Percentiles rank a stretch among this genome's conserved stretches.
Conservation (phyloP, 2,888 invertebrate genomes). For the Achlya flavicornis region DNA sequence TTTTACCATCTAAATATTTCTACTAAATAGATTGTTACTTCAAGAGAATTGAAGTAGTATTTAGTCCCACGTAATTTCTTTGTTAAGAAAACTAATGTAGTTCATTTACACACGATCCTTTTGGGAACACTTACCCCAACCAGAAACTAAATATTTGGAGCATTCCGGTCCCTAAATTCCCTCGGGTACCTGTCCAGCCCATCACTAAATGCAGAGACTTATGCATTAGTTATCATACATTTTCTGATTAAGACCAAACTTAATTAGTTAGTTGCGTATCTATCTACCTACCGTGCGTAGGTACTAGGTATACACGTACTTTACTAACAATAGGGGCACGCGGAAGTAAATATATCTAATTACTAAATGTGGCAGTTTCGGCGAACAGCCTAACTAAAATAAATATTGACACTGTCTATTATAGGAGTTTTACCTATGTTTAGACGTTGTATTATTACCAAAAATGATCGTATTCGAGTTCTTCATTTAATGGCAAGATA, state of each 20-base stretch:
- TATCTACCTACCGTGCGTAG: background rate
- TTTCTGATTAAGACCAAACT: conserved; percentile 34
- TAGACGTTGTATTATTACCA: no score
- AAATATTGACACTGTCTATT: background rate
- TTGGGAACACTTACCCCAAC: background rate
- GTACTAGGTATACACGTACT: background rate
- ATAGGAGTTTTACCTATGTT: no score
- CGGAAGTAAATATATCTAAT: conserved; percentile 2
- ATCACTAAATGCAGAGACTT: conserved; percentile 22
- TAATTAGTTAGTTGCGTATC: conserved; percentile 27
- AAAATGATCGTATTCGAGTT: no score
- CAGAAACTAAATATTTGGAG: background rate
- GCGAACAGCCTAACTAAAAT: background rate
- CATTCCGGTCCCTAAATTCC: background rate
- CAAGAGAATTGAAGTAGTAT: no score
- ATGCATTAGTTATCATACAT: conserved; percentile 33
- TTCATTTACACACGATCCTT: background rate
- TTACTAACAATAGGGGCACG: conserved; percentile 5
- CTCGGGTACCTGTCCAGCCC: background rate
- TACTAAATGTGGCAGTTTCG: conserved; percentile 1
- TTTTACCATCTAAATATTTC: no score
- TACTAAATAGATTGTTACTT: no score
- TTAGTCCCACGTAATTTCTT: no score
- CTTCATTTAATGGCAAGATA: no score
- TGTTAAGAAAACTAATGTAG: no score